A percentile compares a stretch with the other conserved stretches of the same genome.
phyloP scores from a whole-genome alignment of 2,888 invertebrate species.

The Caenorhabditis sp. region DNA sequence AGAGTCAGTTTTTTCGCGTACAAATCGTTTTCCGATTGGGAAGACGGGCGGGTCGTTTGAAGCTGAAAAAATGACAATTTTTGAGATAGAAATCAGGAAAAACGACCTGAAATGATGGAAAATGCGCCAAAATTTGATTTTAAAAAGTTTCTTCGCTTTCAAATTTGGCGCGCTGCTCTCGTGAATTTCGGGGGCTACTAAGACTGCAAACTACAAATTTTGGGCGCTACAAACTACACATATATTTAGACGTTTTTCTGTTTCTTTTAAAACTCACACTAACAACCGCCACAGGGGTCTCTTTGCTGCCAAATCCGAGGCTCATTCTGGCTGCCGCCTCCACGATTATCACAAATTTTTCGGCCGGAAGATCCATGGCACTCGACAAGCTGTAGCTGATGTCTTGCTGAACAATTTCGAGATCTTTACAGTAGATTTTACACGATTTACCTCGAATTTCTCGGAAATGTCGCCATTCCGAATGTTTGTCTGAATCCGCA shows the following conservation, averaged over 20 bases:
- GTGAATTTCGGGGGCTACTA: no score
- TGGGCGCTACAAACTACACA: background rate
- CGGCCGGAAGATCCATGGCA: conserved; percentile 38
- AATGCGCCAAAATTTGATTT: background rate
- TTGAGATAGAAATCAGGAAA: background rate
- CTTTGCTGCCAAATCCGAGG: conserved; percentile 22
- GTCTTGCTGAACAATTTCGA: conserved; percentile 25
- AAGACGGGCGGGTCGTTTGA: conserved; percentile 49
- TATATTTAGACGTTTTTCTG: background rate
- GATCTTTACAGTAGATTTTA: background rate
- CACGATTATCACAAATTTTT: conserved; percentile 49
- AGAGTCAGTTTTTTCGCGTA: conserved; percentile 28
- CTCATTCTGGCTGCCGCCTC: conserved; percentile 41
- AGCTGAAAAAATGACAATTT: conserved; percentile 23
- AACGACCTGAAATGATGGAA: background rate
- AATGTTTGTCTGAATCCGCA: conserved; percentile 47
- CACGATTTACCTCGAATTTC: conserved; percentile 27
- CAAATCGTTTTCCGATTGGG: conserved; percentile 41
- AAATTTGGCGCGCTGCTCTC: no score
- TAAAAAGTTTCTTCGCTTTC: no score
- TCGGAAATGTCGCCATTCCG: conserved; percentile 46
- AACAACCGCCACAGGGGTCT: conserved; percentile 38
- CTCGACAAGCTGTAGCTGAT: conserved; percentile 23
- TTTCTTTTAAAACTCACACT: conserved; percentile 26
- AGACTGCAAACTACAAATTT: no score